Evolutionary conservation across 2,113 vertebrate genomes (phyloP).

Genomic region (Charina bottae): DNA sequence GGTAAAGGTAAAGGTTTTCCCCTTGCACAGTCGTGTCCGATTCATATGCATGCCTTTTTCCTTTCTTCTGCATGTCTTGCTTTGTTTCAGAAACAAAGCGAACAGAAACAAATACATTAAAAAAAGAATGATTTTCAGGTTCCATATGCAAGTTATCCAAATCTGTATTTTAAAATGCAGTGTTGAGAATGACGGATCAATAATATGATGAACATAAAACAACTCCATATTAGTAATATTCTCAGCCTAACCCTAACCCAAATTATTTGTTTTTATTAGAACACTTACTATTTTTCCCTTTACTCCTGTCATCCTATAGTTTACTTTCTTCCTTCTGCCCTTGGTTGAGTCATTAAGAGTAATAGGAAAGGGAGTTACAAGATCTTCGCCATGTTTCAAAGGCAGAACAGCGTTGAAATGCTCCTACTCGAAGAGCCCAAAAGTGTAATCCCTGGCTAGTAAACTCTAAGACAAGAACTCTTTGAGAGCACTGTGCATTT

Average conservation of each 20-base stretch:
- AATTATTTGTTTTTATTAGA: not conserved
- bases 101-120: not conserved
- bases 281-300: not conserved
- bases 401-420: not conserved
- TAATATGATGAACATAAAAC: not conserved
- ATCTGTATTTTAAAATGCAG: constrained; percentile 3
- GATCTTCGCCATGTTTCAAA: not conserved
- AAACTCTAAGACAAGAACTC: not conserved
- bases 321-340: not conserved
- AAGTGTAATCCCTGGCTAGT: not conserved
- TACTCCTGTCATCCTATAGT: not conserved
- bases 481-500: not conserved
- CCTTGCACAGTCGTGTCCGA: too few species aligned
- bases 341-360: not conserved
- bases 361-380: not conserved
- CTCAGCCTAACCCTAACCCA: not conserved
- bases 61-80: not conserved
- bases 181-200: not conserved
- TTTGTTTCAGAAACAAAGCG: not conserved
- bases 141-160: constrained; percentile 7
- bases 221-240: not conserved
- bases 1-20: too few species aligned
- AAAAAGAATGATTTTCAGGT: constrained; percentile 15
- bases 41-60: rapidly evolving
- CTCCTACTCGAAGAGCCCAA: not conserved